Evolutionary conservation across 37 sponge, comb jelly and placozoan species (phyloP).

Genomic region (Cliona cf. orientalis): DNA sequence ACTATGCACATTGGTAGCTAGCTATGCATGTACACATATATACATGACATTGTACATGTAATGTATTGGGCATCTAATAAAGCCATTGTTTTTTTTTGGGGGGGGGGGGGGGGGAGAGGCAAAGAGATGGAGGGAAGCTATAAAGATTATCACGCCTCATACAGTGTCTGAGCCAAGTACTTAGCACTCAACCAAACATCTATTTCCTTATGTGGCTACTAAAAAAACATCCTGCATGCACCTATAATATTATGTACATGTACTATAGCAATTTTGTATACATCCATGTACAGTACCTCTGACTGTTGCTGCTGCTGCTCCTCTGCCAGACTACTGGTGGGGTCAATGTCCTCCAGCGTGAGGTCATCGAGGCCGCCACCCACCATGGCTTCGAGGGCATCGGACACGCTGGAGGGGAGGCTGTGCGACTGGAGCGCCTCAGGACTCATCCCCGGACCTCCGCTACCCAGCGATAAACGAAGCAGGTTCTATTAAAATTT

Average conservation of each 20-base stretch:
- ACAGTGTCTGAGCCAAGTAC: no score
- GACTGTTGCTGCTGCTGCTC: conserved; percentile 25
- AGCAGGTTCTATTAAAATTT: conserved; percentile 37
- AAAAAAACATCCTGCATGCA: no score
- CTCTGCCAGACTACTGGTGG: conserved; percentile 3
- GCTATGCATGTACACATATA: no score
- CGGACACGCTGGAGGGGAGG: conserved; percentile 78
- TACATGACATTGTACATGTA: background rate
- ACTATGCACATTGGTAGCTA: background rate
- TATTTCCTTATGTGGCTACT: no score
- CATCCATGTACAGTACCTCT: conserved; percentile 3
- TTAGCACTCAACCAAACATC: no score
- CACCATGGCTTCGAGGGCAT: conserved; percentile 75
- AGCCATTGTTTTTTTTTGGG: no score
- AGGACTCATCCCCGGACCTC: conserved; percentile 57
- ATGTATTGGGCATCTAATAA: background rate
- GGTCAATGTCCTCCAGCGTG: conserved; percentile 74
- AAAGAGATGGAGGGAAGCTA: no score
- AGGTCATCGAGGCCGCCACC: conserved; percentile 79
- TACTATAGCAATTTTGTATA: background rate
- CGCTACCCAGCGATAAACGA: conserved; percentile 51
- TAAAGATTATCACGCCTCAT: no score
- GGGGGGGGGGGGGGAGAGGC: no score
- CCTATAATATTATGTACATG: no score
- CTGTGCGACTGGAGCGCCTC: conserved; percentile 61